phyloP scores from a whole-genome alignment of 2,888 invertebrate species.

The Endomychus coccineus region DNA sequence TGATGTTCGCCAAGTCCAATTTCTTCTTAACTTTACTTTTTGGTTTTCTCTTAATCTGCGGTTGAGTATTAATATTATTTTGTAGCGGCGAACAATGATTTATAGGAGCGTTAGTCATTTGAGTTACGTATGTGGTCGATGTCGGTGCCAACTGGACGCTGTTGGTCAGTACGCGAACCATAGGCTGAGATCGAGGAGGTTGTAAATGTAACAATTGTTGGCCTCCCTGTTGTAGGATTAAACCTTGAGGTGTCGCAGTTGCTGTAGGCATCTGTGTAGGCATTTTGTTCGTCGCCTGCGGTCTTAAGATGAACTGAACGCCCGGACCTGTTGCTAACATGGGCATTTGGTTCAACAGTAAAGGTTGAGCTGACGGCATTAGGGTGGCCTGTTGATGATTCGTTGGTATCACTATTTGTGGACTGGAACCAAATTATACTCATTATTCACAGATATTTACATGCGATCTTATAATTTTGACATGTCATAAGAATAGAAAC shows the following conservation, averaged over 20 bases:
- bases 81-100: slow-evolving; percentile 21
- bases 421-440: no score
- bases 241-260: slow-evolving; percentile 36
- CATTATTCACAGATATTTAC: no score
- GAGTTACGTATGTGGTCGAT: slow-evolving; percentile 40
- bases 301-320: slow-evolving; percentile 63
- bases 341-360: slow-evolving; percentile 43
- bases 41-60: slow-evolving; percentile 37
- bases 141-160: slow-evolving; percentile 43
- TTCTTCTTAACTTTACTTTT: slow-evolving; percentile 48
- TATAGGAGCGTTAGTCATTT: slow-evolving; percentile 22
- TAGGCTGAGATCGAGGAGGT: slow-evolving; percentile 35
- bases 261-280: slow-evolving; percentile 37
- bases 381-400: slow-evolving; percentile 36
- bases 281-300: slow-evolving; percentile 50
- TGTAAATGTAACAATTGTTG: slow-evolving; percentile 37
- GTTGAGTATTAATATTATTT: slow-evolving; percentile 27
- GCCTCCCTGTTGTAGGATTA: slow-evolving; percentile 38
- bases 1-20: slow-evolving; percentile 64
- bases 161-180: slow-evolving; percentile 56
- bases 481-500: no score
- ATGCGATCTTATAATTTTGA: no score
- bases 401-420: slow-evolving; percentile 41
- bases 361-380: slow-evolving; percentile 41
- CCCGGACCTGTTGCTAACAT: slow-evolving; percentile 50